phyloP scores from a whole-genome alignment of 2,797 vertebrate genomes.

The Dallia pectoralis region DNA sequence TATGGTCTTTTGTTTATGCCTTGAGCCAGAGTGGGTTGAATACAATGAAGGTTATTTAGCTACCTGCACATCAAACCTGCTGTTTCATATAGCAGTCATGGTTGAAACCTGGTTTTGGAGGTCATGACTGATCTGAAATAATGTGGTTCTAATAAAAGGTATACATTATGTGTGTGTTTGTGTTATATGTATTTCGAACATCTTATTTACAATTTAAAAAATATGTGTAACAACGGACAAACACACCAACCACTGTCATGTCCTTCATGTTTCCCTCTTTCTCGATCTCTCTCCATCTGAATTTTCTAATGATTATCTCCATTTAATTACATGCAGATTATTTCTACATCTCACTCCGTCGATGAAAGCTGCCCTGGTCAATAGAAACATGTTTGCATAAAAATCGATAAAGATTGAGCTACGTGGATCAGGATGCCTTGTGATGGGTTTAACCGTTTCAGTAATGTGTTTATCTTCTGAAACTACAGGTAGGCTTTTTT shows the following conservation, averaged over 20 bases:
- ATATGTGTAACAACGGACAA: background rate
- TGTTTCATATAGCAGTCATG: background rate
- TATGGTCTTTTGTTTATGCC: constrained; percentile 72
- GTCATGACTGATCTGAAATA: background rate
- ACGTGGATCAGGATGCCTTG: constrained; percentile 61
- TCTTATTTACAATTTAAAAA: background rate
- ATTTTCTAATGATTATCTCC: constrained; percentile 71
- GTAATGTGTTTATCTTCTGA: constrained; percentile 58
- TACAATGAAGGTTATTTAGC: constrained; percentile 16
- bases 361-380: constrained; percentile 66
- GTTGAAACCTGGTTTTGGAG: background rate
- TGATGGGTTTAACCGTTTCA: constrained; percentile 58
- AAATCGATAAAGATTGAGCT: constrained; percentile 74
- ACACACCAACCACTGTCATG: background rate
- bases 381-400: constrained; percentile 78
- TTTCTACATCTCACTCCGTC: constrained; percentile 55
- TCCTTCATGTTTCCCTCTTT: background rate
- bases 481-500: constrained; percentile 54
- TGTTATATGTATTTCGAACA: background rate
- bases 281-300: constrained; percentile 48
- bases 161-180: no score
- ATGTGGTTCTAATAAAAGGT: background rate
- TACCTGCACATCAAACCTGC: background rate
- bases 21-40: constrained; percentile 63
- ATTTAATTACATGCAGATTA: constrained; percentile 71